Base-by-base conservation (phyloP, 2,113 vertebrate genomes). In the Alligator sinensis region DNA sequence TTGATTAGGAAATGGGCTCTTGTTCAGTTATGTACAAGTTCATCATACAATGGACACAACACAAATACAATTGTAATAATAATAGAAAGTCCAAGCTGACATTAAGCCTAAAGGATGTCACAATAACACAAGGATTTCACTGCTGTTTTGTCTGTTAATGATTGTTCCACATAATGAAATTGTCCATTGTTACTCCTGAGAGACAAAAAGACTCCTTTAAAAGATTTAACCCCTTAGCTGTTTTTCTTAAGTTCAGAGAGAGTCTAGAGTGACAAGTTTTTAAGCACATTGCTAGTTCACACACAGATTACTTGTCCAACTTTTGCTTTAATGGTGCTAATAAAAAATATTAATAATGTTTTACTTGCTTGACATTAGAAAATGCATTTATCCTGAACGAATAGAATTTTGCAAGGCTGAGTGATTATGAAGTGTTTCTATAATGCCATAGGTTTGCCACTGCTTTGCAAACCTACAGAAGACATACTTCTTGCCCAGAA, bases 11-110 rank as follows among this genome's bases (percentile, higher is more conserved):
- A 87, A 94, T 66, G 77, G 79, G 88, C 64, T 95, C 92, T 84
- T 89, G 80, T 72, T 93, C 64, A 80, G 90, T 89, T 94, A 83
- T 78, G 92, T 80, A 84, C 89, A 84, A 93, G 92, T 82, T 89
- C 17, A 2, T 95, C 84, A 70, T 34, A 79, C 58, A 57, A 60
- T 27, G 38, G 85, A 64, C 57, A 16, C 16, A 16, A 28, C 1
- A 1, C 84, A 70, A 85, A 66, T 58, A 77, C 59, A 6, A 0
- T 0, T 88, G 64, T 12, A 63, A 27, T 81, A 76, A 7, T 30
- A 30, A 58, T 0, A 9, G 11, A 30, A 61, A 59, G 18, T 54
- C 80, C 1, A 0, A 30, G 5, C 17, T 75, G 76, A 80, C 70
- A 62, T 47, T 47, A 76, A 22, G 6, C 3, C 38, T 12, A 16